phyloP scores from a whole-genome alignment of 53 echinoderm and acorn worm genomes.

The Stichopus horrens region DNA sequence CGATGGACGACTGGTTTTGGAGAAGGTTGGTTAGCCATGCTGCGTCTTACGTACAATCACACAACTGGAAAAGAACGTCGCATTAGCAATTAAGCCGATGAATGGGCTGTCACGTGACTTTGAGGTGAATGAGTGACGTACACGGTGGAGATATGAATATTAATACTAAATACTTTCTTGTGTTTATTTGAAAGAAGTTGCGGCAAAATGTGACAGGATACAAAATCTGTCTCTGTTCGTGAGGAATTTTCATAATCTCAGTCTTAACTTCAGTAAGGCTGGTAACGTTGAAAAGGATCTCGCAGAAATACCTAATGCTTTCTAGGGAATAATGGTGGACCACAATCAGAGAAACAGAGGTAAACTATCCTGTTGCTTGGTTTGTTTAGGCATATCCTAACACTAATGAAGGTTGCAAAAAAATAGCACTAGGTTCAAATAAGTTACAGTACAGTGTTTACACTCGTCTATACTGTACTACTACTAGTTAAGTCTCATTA shows the following conservation, averaged over 20 bases:
- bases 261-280: too few species aligned
- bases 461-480: too few species aligned
- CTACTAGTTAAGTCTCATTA: too few species aligned
- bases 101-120: constrained; percentile 16
- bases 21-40: constrained; percentile 78
- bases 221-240: too few species aligned
- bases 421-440: neutral
- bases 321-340: constrained; percentile 6
- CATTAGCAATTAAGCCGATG: neutral
- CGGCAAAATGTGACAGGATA: too few species aligned
- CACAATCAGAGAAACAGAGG: constrained; percentile 22
- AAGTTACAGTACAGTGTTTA: too few species aligned
- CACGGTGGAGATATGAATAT: neutral
- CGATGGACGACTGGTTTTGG: constrained; percentile 61
- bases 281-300: too few species aligned
- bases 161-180: neutral
- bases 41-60: neutral
- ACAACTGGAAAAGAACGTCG: neutral
- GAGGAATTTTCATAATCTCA: too few species aligned
- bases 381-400: constrained; percentile 27
- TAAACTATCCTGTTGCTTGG: neutral
- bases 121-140: constrained; percentile 32
- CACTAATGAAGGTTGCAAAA: neutral
- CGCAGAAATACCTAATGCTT: neutral
- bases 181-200: too few species aligned